Base-by-base conservation (phyloP, 2,888 invertebrate genomes). In the Crepidodera aurea region DNA sequence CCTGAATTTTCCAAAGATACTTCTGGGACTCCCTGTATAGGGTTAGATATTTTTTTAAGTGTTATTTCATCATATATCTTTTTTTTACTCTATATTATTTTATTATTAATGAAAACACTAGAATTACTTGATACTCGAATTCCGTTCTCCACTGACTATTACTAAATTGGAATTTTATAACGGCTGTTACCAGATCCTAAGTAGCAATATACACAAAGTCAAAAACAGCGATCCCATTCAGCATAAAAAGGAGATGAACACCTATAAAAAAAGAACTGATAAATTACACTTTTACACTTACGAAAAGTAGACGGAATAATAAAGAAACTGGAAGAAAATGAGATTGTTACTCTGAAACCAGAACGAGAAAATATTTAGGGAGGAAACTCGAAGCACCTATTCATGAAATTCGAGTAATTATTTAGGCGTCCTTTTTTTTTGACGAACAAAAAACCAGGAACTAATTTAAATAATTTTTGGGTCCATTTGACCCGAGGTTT, bases 241-340 rank as follows among this genome's bases (percentile, higher is more conserved):
- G 48, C 46, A 25, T 34, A 51, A 42, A 13, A 60, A 60, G 44
- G 42, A 29, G 51, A 59, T 51, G 59, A 44, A 51, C 53, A 53
- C 25, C 53, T 25, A 60, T 53, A 53, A 60, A 37, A n/a, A n/a
- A 62, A 56, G 8, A 37, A 13, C 54, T 59, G 63, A 63, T 46
- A 58, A 63, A 63, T 63, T 55, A 51, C 56, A 39, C 59, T 46
- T 55, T 57, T 39, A 50, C 51, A 63, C 59, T 63, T 63, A 63
- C 27, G 55, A 57, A 62, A 57, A 62, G 56, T 63, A 55, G 59
- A 59, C 56, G 51, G 63, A 39, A 55, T 46, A 54, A 37, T 56
- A 51, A 60, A 58, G 62, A 44, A 53, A 58, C 53, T 48, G 40
- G 18, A 57, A 46, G 59, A 27, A 63, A 32, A 63, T 60, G 59